Percentiles rank a stretch among this genome's conserved stretches.
phyloP scores from a whole-genome alignment of 2,113 vertebrate genomes.

The Sisor rabdophorus region DNA sequence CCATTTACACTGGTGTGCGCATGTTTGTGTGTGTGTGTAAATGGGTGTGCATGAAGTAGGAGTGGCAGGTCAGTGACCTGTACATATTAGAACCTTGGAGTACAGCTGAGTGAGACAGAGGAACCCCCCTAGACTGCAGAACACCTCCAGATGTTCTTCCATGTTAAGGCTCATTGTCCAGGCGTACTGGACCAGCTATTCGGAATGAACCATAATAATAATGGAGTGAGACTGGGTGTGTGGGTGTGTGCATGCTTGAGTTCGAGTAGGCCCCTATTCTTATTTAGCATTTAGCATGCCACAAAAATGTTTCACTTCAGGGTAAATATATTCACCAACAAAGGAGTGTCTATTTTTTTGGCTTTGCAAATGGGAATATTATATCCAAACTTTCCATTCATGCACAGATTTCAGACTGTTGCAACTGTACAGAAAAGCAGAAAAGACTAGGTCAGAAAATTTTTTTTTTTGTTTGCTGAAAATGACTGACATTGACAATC shows the following conservation, averaged over 20 bases:
- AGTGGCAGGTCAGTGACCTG: slow-evolving; percentile 59
- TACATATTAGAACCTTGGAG: slow-evolving; percentile 59
- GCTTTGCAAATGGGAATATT: neutral
- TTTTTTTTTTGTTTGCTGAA: slow-evolving; percentile 29
- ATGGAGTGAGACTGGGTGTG: slow-evolving; percentile 25
- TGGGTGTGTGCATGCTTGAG: slow-evolving; percentile 17
- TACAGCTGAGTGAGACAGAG: slow-evolving; percentile 60
- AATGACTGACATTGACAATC: slow-evolving; percentile 20
- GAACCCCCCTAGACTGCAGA: slow-evolving; percentile 59
- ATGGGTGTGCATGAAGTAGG: slow-evolving; percentile 50
- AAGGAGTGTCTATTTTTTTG: neutral
- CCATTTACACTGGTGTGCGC: slow-evolving; percentile 14
- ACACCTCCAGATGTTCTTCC: slow-evolving; percentile 68
- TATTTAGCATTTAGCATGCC: slow-evolving; percentile 6
- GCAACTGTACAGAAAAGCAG: neutral
- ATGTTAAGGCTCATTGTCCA: slow-evolving; percentile 69
- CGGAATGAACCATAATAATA: slow-evolving; percentile 43
- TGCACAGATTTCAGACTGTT: neutral
- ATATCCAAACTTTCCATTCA: slow-evolving; percentile 21
- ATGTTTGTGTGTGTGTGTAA: slow-evolving; percentile 29
- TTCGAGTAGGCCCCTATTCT: slow-evolving; percentile 20
- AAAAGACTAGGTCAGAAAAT: neutral
- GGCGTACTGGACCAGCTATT: slow-evolving; percentile 45
- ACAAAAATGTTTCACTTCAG: slow-evolving; percentile 27
- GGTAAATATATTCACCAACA: slow-evolving; percentile 32